A percentile compares a stretch with the other conserved stretches of the same genome.
Conservation (phyloP, 2,888 invertebrate species). For the Choreutis nemorana region DNA sequence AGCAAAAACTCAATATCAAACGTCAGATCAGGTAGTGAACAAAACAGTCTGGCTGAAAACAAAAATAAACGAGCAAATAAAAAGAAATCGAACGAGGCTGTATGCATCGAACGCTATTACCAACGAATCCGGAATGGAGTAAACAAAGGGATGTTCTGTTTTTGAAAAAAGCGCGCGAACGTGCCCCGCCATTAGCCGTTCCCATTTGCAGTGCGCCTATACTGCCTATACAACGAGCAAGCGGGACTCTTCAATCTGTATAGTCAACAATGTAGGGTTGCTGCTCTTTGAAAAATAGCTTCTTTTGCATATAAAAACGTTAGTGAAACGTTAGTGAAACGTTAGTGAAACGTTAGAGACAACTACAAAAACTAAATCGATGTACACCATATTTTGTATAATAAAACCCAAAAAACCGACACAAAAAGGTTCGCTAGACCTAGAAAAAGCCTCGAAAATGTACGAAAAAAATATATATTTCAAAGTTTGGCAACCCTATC, state of each 20-base stretch:
- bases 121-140: constrained; percentile 46
- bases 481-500: constrained; percentile 28
- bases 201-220: constrained; percentile 54
- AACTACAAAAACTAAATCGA: too few species aligned
- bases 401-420: too few species aligned
- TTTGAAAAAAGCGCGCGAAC: constrained; percentile 53
- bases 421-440: too few species aligned
- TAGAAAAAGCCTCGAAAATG: too few species aligned
- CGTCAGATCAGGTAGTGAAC: too few species aligned
- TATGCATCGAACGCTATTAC: constrained; percentile 47
- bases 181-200: constrained; percentile 56
- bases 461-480: background rate
- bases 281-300: background rate
- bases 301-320: constrained; percentile 1
- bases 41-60: constrained; percentile 36
- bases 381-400: too few species aligned
- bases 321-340: too few species aligned
- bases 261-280: constrained; percentile 37
- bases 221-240: too few species aligned
- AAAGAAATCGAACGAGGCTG: constrained; percentile 32
- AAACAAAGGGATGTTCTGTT: constrained; percentile 53
- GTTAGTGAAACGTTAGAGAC: too few species aligned
- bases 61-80: constrained; percentile 29
- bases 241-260: constrained; percentile 56
- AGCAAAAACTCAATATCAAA: too few species aligned